Percentiles rank a stretch among this genome's conserved stretches.
Conservation (phyloP, 2,113 vertebrate genomes). For the Chionis minor region DNA sequence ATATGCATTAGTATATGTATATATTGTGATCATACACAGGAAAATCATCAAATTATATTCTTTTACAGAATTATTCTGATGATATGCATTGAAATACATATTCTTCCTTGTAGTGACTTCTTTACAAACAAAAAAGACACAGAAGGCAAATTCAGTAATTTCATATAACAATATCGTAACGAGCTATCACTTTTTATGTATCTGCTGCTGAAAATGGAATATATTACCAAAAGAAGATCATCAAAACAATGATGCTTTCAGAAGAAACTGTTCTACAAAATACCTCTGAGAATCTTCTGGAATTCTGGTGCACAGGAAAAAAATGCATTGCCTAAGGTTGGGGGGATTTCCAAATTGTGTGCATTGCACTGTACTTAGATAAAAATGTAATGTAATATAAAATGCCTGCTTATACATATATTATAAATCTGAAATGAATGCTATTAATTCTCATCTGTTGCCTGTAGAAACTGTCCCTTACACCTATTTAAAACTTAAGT, state of each 20-base stretch:
- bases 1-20: neutral
- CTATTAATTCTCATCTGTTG: conserved; percentile 26
- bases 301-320: neutral
- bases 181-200: neutral
- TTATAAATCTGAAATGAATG: conserved; percentile 44
- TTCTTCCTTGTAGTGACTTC: neutral
- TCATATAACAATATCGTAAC: neutral
- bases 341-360: neutral
- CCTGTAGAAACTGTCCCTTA: conserved; percentile 41
- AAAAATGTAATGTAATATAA: conserved; percentile 24
- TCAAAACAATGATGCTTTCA: neutral
- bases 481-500: conserved; percentile 44
- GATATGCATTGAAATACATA: neutral
- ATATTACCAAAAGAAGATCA: neutral
- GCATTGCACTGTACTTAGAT: neutral
- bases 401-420: neutral
- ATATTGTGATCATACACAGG: neutral
- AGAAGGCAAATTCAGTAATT: neutral
- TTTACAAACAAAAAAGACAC: neutral
- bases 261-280: neutral
- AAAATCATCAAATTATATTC: neutral
- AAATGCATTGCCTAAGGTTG: neutral
- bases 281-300: neutral
- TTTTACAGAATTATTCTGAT: neutral
- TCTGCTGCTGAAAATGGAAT: neutral